Conservation (phyloP, 2,888 invertebrate species). For the Acronicta alni region DNA sequence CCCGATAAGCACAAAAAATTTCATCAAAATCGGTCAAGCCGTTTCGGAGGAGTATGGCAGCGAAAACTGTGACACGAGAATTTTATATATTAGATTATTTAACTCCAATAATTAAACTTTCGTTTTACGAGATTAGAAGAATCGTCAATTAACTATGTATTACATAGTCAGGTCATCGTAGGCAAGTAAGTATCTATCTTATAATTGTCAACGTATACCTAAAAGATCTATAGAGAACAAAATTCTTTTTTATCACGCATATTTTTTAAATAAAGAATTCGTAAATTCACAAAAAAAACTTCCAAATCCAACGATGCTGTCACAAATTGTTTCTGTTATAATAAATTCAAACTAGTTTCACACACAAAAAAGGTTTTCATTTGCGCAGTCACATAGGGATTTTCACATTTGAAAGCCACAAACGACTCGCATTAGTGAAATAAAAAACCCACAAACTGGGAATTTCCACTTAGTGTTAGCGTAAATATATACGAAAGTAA, state of each 20-base stretch:
- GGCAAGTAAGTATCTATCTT: no score
- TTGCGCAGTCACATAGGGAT: not conserved
- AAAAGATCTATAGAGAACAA: not conserved
- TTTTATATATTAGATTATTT: no score
- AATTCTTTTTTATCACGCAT: not conserved
- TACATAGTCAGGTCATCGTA: no score
- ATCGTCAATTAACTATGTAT: no score
- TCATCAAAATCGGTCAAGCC: no score
- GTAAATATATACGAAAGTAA: not conserved
- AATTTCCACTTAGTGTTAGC: slow-evolving; percentile 18
- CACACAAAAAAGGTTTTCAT: not conserved
- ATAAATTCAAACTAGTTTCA: slow-evolving; percentile 5
- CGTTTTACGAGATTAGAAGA: no score
- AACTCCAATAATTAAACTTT: no score
- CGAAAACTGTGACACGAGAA: no score
- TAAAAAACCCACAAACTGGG: slow-evolving; percentile 13
- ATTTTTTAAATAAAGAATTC: not conserved
- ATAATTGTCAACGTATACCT: no score
- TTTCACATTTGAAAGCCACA: slow-evolving; percentile 6
- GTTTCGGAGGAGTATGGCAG: no score
- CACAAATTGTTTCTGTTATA: not conserved
- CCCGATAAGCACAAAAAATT: no score
- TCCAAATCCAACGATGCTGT: not conserved
- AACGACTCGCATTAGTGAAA: slow-evolving; percentile 2
- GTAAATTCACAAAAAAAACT: not conserved